Base-by-base conservation (phyloP, 2,113 vertebrate species). In the Bubo bubo region DNA sequence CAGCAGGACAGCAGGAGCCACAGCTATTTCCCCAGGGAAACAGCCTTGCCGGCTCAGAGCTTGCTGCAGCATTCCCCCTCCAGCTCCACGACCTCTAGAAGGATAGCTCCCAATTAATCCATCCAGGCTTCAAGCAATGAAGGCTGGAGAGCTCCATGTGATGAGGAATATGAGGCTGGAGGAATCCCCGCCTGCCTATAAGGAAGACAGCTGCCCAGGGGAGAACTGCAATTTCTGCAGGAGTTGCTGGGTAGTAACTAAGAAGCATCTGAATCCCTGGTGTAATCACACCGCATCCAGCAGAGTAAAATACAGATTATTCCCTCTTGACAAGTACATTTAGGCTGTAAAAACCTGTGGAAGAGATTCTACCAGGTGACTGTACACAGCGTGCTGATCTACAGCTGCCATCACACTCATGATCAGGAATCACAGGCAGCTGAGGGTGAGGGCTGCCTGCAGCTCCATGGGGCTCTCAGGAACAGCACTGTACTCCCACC, bases 401-500 rank as follows among this genome's bases (percentile, higher is more conserved):
- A 34, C 41, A 67, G 21, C 64, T 79, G 64, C 41, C 37, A 66
- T 70, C 79, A 50, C 30, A 28, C 26, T 56, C 50, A 37, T 3
- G 26, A 68, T 43, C 45, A 85, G 34, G 88, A 87, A 56, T 12
- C 0, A 0, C 76, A 70, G 63, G 47, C 7, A 6, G 52, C 23
- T 32, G 28, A 73, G 20, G 26, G 15, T 8, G 5, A 68, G 53
- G 72, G 34, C 21, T 83, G 55, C 73, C 37, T 2, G 0, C 55
- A 56, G 37, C 52, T 79, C 49, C 34, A 15, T 3, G 1, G 17
- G 21, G 23, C 34, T 73, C 30, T 56, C 4, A 1, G 39, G 80
- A 68, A 24, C 9, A 60, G 35, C 0, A 0, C 12, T 53, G n/a
- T 3, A 2, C 9, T 75, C 24, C 30, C 53, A 52, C 32, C 26